Base-by-base conservation (phyloP, 2,113 vertebrate species). In the Paedocypris sp. region DNA sequence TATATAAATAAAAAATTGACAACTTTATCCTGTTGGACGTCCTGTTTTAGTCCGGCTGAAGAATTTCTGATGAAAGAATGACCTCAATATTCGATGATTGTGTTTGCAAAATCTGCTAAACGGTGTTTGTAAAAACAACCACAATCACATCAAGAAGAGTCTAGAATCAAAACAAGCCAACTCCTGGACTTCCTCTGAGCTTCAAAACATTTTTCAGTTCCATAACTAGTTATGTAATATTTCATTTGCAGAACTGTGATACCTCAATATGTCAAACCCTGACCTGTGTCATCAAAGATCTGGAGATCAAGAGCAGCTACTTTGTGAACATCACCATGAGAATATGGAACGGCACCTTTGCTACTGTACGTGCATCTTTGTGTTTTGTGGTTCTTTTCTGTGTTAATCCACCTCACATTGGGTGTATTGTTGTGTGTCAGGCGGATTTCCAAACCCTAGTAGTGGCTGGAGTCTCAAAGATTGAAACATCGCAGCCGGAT, bases 301-400 rank as follows among this genome's bases (percentile, higher is more conserved):
- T 87, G 5, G 47, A 38, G 1, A 19, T 76, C 65, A 88, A 85
- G 67, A 75, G 60, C n/a, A 83, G 86, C 22, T 90, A 90, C 59
- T 78, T 75, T 15, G 71, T 92, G 8, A 89, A 86, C 0, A 75
- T 92, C 53, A 86, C 86, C 1, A 80, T 85, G 5, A 80, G 82
- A 66, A 83, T 92, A 41, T 92, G 89, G 90, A 89, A 90, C 0
- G 72, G 86, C 25, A 90, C 88, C 0, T 91, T 91, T 60, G 82
- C 82, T 20, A 68, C 78, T 16, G 90, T 92, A 75, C 83, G 82
- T 41, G 25, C 13, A 38, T 33, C 2, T 20, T 50, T 5, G 33
- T 3, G 3, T 4, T 15, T 10, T 43, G 28, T 8, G 13, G 12
- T 6, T 13, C 22, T 18, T 41, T 29, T 28, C 26, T 32, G 4